A percentile compares a stretch with the other conserved stretches of the same genome.
These are phyloP conservation scores for Cyprinus carpio DNA, from an alignment of 2,113 vertebrate genomes.

Conservation along the genomic window DNA sequence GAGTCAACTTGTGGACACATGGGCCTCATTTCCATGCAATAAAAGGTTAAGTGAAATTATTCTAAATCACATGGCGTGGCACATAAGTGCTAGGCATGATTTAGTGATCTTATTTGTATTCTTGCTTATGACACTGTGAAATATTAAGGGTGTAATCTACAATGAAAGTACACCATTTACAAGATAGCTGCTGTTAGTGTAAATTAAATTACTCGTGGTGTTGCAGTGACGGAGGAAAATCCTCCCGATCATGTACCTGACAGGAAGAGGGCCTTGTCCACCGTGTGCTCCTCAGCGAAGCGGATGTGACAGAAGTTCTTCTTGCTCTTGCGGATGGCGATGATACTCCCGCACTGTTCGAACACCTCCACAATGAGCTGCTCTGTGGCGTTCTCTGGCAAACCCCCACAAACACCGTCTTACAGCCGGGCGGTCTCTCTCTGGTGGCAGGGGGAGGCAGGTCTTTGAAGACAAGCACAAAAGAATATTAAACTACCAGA, in stretches of 20 bases:
- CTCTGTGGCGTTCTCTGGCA: constrained; percentile 89
- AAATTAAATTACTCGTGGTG: not conserved
- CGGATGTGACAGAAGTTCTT: constrained; percentile 97
- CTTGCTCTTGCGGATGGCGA: constrained; percentile 94
- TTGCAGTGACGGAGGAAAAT: not conserved
- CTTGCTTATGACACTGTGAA: not conserved
- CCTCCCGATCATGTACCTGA: constrained; percentile 76
- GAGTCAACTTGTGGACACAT: constrained; percentile 23
- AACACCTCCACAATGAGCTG: constrained; percentile 94
- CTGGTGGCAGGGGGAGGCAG: constrained; percentile 91
- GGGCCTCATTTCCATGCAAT: constrained; percentile 16
- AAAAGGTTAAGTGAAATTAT: constrained; percentile 53
- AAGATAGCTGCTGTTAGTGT: not conserved
- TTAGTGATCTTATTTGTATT: not conserved
- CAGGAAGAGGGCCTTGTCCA: constrained; percentile 93
- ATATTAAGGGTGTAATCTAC: not conserved
- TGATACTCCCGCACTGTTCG: constrained; percentile 93
- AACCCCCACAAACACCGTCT: constrained; percentile 96
- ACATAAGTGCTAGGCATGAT: not conserved
- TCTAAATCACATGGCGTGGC: constrained; percentile 19
- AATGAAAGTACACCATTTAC: not conserved
- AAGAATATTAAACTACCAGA: not conserved
- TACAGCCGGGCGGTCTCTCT: constrained; percentile 93
- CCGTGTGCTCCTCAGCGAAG: constrained; percentile 90
- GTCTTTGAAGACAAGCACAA: constrained; percentile 72